These are phyloP conservation scores for Drosophila novamexicana DNA, from an alignment of 1,140 invertebrate genomes.

Conservation along the genomic window DNA sequence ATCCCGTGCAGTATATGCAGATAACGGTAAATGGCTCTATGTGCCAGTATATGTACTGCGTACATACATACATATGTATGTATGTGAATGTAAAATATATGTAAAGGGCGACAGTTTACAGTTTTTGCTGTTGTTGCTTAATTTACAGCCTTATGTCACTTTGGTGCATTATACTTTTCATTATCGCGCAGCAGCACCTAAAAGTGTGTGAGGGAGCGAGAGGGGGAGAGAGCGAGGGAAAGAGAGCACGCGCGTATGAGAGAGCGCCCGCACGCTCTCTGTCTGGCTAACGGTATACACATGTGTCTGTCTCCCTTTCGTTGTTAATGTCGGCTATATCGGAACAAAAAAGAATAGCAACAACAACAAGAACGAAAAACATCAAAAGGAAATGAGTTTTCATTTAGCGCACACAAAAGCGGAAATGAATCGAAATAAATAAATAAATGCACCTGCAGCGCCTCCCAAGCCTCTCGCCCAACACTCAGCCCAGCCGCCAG, in stretches of 20 bases:
- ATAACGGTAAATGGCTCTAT: slow-evolving; percentile 74
- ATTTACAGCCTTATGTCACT: slow-evolving; percentile 83
- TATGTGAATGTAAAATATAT: slow-evolving; percentile 23
- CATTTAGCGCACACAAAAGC: slow-evolving; percentile 78
- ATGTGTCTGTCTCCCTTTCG: slow-evolving; percentile 35
- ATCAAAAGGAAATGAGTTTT: slow-evolving; percentile 84
- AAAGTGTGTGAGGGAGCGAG: slow-evolving; percentile 18
- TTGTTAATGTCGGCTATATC: slow-evolving; percentile 36
- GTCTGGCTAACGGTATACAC: slow-evolving; percentile 5
- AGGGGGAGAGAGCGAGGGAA: slow-evolving; percentile 23
- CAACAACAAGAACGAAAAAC: slow-evolving; percentile 46
- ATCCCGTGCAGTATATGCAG: slow-evolving; percentile 66
- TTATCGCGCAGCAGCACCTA: slow-evolving; percentile 70
- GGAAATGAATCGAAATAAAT: slow-evolving; percentile 84
- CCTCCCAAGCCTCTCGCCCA: background rate
- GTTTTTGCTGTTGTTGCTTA: slow-evolving; percentile 61
- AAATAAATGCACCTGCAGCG: slow-evolving; percentile 76
- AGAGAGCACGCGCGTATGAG: slow-evolving; percentile 5
- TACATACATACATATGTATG: background rate
- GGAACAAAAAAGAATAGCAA: background rate
- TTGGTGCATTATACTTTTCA: slow-evolving; percentile 83
- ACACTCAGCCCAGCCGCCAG: background rate
- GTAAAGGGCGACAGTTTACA: slow-evolving; percentile 54
- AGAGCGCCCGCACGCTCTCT: slow-evolving; percentile 15
- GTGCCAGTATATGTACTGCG: slow-evolving; percentile 26